These are phyloP conservation scores for Thaumetopoea pityocampa DNA, from an alignment of 1,140 invertebrate species.

Conservation along the genomic window DNA sequence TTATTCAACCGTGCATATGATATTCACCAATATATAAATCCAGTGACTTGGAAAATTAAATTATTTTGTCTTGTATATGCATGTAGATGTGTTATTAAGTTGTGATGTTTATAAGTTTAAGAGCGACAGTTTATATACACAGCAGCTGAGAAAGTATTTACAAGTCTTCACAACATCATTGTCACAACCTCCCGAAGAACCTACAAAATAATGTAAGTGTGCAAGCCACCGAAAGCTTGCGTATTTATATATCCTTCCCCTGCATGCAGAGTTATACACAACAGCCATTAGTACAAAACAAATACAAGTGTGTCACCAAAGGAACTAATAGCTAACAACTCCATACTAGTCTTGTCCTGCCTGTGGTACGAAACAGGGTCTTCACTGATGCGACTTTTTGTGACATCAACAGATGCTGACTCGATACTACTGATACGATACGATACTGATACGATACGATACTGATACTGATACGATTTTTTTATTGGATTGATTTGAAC, in stretches of 20 bases:
- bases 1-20: conserved; percentile 1
- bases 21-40: conserved; percentile 4
- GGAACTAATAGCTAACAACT: too few species aligned
- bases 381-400: too few species aligned
- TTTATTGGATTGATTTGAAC: too few species aligned
- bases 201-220: conserved; percentile 1
- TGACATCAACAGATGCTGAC: too few species aligned
- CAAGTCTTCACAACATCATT: too few species aligned
- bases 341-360: too few species aligned
- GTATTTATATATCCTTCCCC: conserved; percentile 18
- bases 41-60: conserved; percentile 10
- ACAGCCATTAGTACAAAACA: conserved; percentile 2
- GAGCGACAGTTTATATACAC: background rate
- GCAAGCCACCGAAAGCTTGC: conserved; percentile 20
- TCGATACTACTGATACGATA: too few species aligned
- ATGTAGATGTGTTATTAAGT: conserved; percentile 3
- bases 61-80: background rate
- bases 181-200: too few species aligned
- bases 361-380: too few species aligned
- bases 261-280: conserved; percentile 26
- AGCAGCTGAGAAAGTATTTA: too few species aligned
- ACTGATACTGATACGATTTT: too few species aligned
- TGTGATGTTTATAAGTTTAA: conserved; percentile 1
- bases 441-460: too few species aligned
- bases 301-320: background rate